Evolutionary conservation across 1,140 invertebrate species (phyloP), one percentile per base, ranked within the genome.

Genomic region (Trichoplusia ni): DNA sequence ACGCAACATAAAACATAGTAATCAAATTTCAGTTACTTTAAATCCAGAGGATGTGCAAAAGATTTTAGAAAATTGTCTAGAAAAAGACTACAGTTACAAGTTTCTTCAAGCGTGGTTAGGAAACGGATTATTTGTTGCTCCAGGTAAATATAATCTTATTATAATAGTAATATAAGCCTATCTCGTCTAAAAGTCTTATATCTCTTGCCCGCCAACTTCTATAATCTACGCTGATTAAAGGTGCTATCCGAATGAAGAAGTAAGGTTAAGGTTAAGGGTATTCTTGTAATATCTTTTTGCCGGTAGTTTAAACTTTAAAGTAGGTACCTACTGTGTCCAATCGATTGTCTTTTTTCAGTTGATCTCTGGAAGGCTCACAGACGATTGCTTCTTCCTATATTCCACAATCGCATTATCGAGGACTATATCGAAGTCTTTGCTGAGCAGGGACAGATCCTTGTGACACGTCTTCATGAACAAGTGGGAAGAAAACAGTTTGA

Each of bases 361-460:
- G 82, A 91, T 0, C 92, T 94, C 89, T 97, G 95, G 96, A 92
- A 92, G 46, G 75, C 81, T 1, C 90, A 95, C 61, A 89, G 96
- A 5, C 95, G 94, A 76, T 79, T 96, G 14, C 86, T 96, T 2
- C 94, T 95, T 2, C 95, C 96, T 4, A 93, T 95, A 7, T 97
- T 97, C 81, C 94, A 96, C 84, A 95, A 95, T 71, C 92, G 92
- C 65, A 95, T 96, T 58, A 87, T 97, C 6, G 93, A 96, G 71
- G 92, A 94, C 53, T 96, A 96, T 77, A 79, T 96, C 1, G 91
- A 93, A 5, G 91, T 95, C 5, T 95, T 97, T 73, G 94, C 94
- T 42, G 90, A 93, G 58, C 94, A 96, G 76, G 90, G 92, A 3
- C 69, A 88, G 8, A 87, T 94, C 14, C 82, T 96, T 62, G 82